phyloP scores from a whole-genome alignment of 1,140 invertebrate species.

The Cotesia vestalis region DNA sequence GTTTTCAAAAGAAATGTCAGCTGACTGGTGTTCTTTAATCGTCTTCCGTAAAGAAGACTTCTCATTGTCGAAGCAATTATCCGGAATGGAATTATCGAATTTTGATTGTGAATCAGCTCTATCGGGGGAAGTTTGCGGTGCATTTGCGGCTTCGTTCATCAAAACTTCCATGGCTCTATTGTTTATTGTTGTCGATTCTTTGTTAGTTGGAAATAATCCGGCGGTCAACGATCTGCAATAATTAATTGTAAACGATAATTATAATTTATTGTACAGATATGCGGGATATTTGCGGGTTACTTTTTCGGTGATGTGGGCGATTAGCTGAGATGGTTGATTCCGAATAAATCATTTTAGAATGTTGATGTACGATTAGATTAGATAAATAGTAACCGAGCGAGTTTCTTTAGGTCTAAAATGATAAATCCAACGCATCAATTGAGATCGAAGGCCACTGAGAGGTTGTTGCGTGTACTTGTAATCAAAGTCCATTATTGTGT shows the following conservation, averaged over 20 bases:
- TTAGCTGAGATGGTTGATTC: not conserved
- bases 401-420: slow-evolving; percentile 10
- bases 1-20: slow-evolving; percentile 78
- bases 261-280: not conserved
- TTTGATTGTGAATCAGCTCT: not conserved
- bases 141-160: slow-evolving; percentile 57
- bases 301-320: not conserved
- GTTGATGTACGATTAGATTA: slow-evolving; percentile 43
- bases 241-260: slow-evolving; percentile 7
- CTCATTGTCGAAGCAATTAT: not conserved
- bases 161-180: slow-evolving; percentile 55
- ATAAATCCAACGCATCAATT: slow-evolving; percentile 32
- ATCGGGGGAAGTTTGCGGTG: slow-evolving; percentile 19
- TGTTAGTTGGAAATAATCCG: slow-evolving; percentile 3
- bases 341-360: not conserved
- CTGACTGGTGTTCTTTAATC: slow-evolving; percentile 56
- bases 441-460: slow-evolving; percentile 32
- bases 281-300: not conserved
- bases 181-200: not conserved
- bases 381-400: slow-evolving; percentile 25
- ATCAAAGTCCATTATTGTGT: slow-evolving; percentile 33
- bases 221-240: slow-evolving; percentile 35
- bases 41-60: slow-evolving; percentile 23
- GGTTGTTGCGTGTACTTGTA: slow-evolving; percentile 27
- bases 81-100: not conserved